These are phyloP conservation scores for Cyclophora punctaria DNA, from an alignment of 2,888 invertebrate genomes.

Conservation along the genomic window DNA sequence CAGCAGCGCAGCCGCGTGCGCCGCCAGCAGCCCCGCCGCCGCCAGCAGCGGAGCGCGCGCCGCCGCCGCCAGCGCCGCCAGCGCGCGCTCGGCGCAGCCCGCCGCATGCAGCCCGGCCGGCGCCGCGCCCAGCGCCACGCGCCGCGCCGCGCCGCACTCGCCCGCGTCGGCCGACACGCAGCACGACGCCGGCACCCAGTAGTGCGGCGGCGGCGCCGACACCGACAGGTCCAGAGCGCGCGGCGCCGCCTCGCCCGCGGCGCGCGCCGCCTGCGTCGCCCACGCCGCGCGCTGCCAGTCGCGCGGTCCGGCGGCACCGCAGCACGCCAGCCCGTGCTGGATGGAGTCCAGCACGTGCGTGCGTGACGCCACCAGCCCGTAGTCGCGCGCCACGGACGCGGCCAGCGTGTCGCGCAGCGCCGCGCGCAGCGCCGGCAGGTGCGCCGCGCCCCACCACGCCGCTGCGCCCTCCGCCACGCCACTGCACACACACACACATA, in stretches of 20 bases:
- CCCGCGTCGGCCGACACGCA: conserved; percentile 40
- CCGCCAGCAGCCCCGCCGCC: conserved; percentile 45
- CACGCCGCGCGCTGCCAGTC: conserved; percentile 82
- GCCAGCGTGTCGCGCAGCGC: conserved; percentile 40
- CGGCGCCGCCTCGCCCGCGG: conserved; percentile 13
- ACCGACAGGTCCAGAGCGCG: conserved; percentile 51
- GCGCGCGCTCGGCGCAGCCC: conserved; percentile 42
- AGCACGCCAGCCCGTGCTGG: conserved; percentile 79
- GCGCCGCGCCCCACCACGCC: conserved; percentile 63
- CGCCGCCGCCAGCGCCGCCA: conserved; percentile 31
- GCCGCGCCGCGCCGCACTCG: conserved; percentile 10
- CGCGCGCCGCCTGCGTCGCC: conserved; percentile 33
- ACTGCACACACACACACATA: conserved; percentile 8
- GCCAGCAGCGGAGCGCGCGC: conserved; percentile 41
- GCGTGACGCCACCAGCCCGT: conserved; percentile 43
- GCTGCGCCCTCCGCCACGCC: conserved; percentile 57
- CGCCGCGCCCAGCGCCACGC: conserved; percentile 20
- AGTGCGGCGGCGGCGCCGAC: conserved; percentile 42
- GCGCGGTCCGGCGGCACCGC: conserved; percentile 94
- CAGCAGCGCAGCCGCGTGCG: conserved; percentile 52
- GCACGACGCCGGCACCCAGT: conserved; percentile 56
- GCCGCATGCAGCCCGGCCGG: conserved; percentile 31
- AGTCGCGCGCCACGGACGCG: conserved; percentile 45
- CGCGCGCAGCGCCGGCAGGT: conserved; percentile 44
- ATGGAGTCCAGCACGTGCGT: conserved; percentile 55